A percentile compares a stretch with the other conserved stretches of the same genome.
Evolutionary conservation across 2,797 vertebrate species (phyloP).

Genomic region (Pipistrellus nathusii): DNA sequence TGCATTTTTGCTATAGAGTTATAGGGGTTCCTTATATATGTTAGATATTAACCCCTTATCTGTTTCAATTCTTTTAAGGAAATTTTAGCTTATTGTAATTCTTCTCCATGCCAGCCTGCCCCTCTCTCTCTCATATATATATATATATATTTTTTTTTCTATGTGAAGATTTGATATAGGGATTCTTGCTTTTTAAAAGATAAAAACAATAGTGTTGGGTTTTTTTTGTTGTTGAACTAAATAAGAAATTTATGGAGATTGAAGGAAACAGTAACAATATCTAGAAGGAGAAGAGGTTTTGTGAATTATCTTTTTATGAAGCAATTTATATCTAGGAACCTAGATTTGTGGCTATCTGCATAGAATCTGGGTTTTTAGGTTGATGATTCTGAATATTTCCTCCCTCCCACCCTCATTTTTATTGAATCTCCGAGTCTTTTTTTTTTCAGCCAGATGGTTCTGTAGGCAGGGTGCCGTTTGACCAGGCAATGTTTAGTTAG

Average conservation of each 20-base stretch:
- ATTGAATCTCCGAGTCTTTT: slow-evolving; percentile 65
- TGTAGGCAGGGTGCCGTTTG: slow-evolving; percentile 74
- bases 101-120: background rate
- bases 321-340: slow-evolving; percentile 37
- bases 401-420: background rate
- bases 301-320: slow-evolving; percentile 25
- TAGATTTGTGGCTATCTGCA: slow-evolving; percentile 37
- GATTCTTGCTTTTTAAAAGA: slow-evolving; percentile 6
- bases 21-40: background rate
- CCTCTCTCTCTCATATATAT: too few relatives aligned
- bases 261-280: background rate
- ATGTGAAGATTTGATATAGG: background rate
- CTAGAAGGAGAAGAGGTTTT: slow-evolving; percentile 1
- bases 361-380: slow-evolving; percentile 78
- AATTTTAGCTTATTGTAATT: slow-evolving; percentile 15
- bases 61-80: slow-evolving; percentile 38
- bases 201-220: background rate
- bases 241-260: slow-evolving; percentile 9
- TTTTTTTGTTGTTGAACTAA: background rate
- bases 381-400: slow-evolving; percentile 68
- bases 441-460: slow-evolving; percentile 79
- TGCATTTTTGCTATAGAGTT: slow-evolving; percentile 9
- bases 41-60: background rate
- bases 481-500: slow-evolving; percentile 72
- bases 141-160: too few relatives aligned